phyloP scores from a whole-genome alignment of 2,888 invertebrate genomes.

The Podabrus alpinus region DNA sequence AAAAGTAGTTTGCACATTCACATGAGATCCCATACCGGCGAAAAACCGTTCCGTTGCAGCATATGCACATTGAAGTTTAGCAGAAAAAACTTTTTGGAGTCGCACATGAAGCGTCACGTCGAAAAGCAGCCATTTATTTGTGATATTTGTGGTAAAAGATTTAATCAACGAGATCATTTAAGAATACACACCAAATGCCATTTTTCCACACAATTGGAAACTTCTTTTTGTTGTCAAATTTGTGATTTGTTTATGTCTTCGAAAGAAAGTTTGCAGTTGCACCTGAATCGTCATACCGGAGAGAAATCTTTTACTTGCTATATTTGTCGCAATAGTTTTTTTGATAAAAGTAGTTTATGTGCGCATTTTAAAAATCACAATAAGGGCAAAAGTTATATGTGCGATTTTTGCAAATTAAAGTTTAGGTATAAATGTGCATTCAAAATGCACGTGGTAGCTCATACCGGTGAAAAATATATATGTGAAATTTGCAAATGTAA shows the following conservation, averaged over 20 bases:
- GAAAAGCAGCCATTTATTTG: not conserved
- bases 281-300: not conserved
- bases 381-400: not conserved
- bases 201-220: not conserved
- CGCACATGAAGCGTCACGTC: not conserved
- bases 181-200: not conserved
- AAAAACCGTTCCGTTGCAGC: not conserved
- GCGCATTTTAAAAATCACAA: not conserved
- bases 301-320: not conserved
- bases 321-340: not conserved
- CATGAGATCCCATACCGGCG: not conserved
- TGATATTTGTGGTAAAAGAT: not conserved
- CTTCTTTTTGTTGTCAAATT: not conserved
- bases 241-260: not conserved
- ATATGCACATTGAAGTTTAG: not conserved
- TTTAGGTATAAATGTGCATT: not conserved
- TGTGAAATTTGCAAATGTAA: not conserved
- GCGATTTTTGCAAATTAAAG: not conserved
- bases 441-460: not conserved
- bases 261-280: not conserved
- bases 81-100: not conserved
- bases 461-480: not conserved
- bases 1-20: not conserved
- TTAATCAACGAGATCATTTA: not conserved
- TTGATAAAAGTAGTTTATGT: not conserved